Percentiles rank a stretch among this genome's conserved stretches.
Evolutionary conservation across 1,140 invertebrate species (phyloP).

Genomic region (Mya arenaria): DNA sequence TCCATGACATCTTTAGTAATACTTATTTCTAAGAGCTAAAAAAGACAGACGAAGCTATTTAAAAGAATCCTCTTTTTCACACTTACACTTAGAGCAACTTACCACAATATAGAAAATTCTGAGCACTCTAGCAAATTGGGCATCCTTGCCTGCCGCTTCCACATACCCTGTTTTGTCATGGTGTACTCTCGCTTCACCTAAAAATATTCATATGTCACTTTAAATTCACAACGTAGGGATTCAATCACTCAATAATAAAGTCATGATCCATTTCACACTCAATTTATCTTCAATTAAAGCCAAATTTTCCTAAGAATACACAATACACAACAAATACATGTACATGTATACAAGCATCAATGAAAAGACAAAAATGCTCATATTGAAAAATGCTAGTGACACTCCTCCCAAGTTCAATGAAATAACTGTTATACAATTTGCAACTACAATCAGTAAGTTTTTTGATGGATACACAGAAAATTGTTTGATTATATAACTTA

Average conservation of each 20-base stretch:
- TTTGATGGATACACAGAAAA: background rate
- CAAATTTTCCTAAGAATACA: background rate
- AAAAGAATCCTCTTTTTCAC: background rate
- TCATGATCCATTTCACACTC: too few relatives aligned
- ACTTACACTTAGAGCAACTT: background rate
- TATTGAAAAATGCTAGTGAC: background rate
- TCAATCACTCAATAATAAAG: background rate
- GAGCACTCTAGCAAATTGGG: constrained; percentile 56
- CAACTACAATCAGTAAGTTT: background rate
- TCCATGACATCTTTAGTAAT: background rate
- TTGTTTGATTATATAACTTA: background rate
- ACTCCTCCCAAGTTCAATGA: background rate
- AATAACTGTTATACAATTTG: background rate
- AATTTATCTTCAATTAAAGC: background rate
- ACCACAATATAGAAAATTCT: constrained; percentile 56
- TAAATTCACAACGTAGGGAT: background rate
- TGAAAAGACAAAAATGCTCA: background rate
- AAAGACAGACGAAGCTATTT: background rate
- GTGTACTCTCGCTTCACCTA: constrained; percentile 41
- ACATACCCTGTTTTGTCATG: constrained; percentile 31
- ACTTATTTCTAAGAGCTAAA: background rate
- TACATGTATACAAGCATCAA: background rate
- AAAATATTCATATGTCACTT: background rate
- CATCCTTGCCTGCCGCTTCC: constrained; percentile 39
- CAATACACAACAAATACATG: background rate